These are phyloP conservation scores for Bibio marci DNA, from an alignment of 2,888 invertebrate species.

Conservation along the genomic window DNA sequence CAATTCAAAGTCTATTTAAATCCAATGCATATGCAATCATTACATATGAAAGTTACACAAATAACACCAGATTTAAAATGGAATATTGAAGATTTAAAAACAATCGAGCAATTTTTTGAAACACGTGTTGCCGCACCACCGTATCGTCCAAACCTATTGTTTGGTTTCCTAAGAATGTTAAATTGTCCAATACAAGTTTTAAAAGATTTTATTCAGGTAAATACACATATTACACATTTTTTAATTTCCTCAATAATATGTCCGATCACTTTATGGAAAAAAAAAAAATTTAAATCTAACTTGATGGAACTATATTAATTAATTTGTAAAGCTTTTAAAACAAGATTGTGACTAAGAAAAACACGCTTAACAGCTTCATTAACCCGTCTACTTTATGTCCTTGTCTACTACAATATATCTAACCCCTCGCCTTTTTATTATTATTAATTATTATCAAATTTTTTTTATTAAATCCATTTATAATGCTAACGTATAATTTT, in stretches of 20 bases:
- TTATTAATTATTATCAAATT: no score
- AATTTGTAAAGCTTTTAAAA: no score
- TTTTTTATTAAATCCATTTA: no score
- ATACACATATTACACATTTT: not conserved
- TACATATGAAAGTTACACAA: constrained; percentile 61
- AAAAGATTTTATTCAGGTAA: constrained; percentile 77
- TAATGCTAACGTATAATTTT: no score
- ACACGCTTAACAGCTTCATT: no score
- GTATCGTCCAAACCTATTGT: constrained; percentile 75
- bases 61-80: constrained; percentile 61
- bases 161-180: constrained; percentile 70
- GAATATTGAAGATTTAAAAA: constrained; percentile 71
- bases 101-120: constrained; percentile 87
- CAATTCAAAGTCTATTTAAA: constrained; percentile 79
- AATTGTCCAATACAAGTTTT: constrained; percentile 74
- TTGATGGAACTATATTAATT: no score
- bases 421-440: no score
- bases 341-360: no score
- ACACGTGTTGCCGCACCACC: constrained; percentile 75
- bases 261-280: not conserved
- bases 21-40: constrained; percentile 73
- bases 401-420: no score
- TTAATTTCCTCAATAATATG: not conserved
- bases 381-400: no score
- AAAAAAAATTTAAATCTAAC: no score